These are phyloP conservation scores for Mesorhabditis spiculigera DNA, from an alignment of 2,888 invertebrate species.

Conservation along the genomic window DNA sequence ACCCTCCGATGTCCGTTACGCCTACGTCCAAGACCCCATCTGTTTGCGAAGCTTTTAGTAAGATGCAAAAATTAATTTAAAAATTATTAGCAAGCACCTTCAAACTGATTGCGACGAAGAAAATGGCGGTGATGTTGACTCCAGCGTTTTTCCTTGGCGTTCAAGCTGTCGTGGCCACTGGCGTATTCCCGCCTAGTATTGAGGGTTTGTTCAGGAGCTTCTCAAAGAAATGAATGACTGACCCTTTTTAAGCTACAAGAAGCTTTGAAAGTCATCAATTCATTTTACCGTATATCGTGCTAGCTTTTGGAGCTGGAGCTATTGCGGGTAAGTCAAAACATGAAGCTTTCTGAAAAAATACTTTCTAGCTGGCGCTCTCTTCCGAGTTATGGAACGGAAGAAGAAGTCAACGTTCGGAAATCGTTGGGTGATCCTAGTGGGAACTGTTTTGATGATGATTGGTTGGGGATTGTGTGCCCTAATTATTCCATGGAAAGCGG, in stretches of 20 bases:
- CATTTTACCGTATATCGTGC: neutral
- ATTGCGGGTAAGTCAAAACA: neutral
- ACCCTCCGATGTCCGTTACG: neutral
- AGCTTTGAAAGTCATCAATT: neutral
- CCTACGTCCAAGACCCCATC: neutral
- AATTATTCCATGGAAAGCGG: neutral
- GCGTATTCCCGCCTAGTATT: neutral
- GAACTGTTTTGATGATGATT: slow-evolving; percentile 1
- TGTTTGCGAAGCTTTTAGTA: neutral
- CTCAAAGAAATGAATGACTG: neutral
- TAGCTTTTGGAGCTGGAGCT: neutral
- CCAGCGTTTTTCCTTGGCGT: neutral
- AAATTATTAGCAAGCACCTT: slow-evolving; percentile 4
- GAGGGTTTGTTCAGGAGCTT: neutral
- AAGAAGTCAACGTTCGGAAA: slow-evolving; percentile 1
- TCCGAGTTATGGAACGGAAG: neutral
- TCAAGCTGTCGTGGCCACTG: neutral
- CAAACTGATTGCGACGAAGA: neutral
- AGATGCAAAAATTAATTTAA: neutral
- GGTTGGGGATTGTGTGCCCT: neutral
- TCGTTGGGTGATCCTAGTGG: neutral
- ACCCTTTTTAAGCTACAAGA: neutral
- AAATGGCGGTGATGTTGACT: neutral
- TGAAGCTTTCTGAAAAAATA: neutral
- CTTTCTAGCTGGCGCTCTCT: too few relatives aligned